Evolutionary conservation across 2,797 vertebrate species (phyloP).

Genomic region (Sebastes diaconus): DNA sequence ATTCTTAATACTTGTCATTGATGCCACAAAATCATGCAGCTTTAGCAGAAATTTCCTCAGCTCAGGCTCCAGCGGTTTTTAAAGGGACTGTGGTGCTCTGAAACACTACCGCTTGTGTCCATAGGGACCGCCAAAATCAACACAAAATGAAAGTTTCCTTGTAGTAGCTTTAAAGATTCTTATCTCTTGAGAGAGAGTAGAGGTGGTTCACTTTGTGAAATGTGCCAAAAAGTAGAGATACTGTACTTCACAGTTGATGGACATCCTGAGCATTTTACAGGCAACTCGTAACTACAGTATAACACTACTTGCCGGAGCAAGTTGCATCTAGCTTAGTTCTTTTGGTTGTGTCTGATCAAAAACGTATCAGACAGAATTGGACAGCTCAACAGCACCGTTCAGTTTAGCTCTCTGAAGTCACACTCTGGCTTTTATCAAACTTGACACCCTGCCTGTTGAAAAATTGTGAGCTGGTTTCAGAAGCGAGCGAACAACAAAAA

Average conservation of each 20-base stretch:
- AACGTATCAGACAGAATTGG: background rate
- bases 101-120: background rate
- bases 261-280: background rate
- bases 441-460: conserved; percentile 1
- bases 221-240: background rate
- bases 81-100: background rate
- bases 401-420: conserved; percentile 12
- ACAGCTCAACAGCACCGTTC: background rate
- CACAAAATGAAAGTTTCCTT: background rate
- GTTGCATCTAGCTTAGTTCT: background rate
- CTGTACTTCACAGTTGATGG: background rate
- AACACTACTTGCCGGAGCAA: background rate
- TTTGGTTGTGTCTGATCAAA: background rate
- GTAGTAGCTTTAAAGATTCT: background rate
- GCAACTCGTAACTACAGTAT: background rate
- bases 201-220: background rate
- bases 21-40: too few species aligned
- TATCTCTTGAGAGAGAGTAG: too few species aligned
- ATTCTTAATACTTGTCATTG: too few species aligned
- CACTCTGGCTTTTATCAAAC: conserved; percentile 4
- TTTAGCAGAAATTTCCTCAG: too few species aligned
- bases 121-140: too few species aligned
- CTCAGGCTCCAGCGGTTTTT: background rate
- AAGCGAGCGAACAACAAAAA: background rate
- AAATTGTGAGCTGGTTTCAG: background rate